Conservation (phyloP, 2,797 vertebrate genomes). For the Rhabdophis nuchalis region DNA sequence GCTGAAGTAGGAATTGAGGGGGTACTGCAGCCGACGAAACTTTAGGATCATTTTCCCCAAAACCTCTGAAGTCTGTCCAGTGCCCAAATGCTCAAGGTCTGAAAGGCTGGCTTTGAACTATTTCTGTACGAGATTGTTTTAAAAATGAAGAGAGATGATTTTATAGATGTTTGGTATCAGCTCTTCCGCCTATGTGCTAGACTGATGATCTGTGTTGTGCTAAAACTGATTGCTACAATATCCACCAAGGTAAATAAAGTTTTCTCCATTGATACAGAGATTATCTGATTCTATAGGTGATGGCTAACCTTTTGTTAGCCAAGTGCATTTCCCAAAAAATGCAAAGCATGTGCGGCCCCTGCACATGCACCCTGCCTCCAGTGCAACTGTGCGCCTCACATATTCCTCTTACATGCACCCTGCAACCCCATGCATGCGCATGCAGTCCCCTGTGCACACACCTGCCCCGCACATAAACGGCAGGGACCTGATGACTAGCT, state of each 20-base stretch:
- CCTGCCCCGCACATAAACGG: too few relatives aligned
- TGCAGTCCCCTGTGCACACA: too few relatives aligned
- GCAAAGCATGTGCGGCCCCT: too few relatives aligned
- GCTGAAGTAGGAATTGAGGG: neutral
- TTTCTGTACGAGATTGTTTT: neutral
- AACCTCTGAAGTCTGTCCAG: constrained; percentile 8
- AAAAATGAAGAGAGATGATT: neutral
- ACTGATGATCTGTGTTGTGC: neutral
- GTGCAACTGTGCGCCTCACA: too few relatives aligned
- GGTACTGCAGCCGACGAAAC: neutral
- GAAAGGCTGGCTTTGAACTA: neutral
- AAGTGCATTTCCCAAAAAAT: too few relatives aligned
- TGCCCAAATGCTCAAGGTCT: constrained; percentile 6
- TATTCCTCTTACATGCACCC: too few relatives aligned
- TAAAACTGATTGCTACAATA: neutral
- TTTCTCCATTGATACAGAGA: neutral
- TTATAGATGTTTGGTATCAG: neutral
- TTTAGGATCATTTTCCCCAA: neutral
- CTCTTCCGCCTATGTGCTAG: neutral
- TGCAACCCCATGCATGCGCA: too few relatives aligned
- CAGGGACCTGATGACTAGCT: too few relatives aligned
- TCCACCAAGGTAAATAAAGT: neutral
- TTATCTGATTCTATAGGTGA: neutral
- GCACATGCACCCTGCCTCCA: too few relatives aligned
- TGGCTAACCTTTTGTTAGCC: too few relatives aligned